Evolutionary conservation across 1,140 invertebrate species (phyloP).

Genomic region (Temnothorax longispinosus): DNA sequence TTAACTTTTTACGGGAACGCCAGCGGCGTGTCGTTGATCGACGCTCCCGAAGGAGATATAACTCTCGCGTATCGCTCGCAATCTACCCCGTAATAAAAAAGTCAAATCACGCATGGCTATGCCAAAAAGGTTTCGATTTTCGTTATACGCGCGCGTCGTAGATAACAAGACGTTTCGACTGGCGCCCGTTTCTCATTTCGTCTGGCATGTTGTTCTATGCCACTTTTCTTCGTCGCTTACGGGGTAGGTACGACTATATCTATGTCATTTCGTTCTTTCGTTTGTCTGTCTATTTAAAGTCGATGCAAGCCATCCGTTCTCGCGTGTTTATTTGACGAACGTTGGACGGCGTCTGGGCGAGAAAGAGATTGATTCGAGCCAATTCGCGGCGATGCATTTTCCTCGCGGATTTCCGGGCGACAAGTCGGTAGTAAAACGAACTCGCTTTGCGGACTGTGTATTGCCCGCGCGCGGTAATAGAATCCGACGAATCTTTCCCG

Average conservation of each 20-base stretch:
- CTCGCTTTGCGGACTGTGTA: background rate
- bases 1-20: constrained; percentile 42
- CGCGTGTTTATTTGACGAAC: background rate
- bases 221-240: background rate
- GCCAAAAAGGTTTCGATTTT: constrained; percentile 26
- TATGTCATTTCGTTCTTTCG: background rate
- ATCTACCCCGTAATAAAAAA: constrained; percentile 30
- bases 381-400: background rate
- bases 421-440: constrained; percentile 11
- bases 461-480: background rate
- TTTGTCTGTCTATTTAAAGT: background rate
- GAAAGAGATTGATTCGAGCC: background rate
- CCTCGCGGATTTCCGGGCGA: background rate
- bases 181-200: constrained; percentile 38
- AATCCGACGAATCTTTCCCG: constrained; percentile 2
- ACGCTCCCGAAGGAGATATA: background rate
- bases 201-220: constrained; percentile 7
- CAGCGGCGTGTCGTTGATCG: constrained; percentile 15
- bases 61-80: constrained; percentile 11
- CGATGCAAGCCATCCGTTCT: background rate
- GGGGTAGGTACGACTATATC: background rate
- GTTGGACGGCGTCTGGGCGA: background rate
- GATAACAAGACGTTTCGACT: background rate
- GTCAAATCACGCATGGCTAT: constrained; percentile 30
- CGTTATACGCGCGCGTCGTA: background rate